Evolutionary conservation across 2,113 vertebrate species (phyloP).

Genomic region (Prionailurus viverrinus): DNA sequence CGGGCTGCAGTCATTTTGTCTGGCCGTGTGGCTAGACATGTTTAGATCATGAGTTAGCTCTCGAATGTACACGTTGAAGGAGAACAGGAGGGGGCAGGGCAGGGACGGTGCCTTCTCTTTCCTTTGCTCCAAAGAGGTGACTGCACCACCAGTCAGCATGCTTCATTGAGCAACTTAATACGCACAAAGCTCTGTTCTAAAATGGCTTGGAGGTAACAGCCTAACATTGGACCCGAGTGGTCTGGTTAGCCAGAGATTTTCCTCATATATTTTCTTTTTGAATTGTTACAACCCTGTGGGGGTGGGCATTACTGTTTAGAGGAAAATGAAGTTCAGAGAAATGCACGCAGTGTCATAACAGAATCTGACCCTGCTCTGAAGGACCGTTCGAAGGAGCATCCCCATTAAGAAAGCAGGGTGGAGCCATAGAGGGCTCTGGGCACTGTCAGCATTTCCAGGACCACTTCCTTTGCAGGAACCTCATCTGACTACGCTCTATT

Average conservation of each 20-base stretch:
- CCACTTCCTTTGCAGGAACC: not conserved
- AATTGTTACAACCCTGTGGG: not conserved
- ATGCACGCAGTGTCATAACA: not conserved
- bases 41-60: not conserved
- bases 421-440: not conserved
- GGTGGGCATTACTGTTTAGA: not conserved
- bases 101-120: not conserved
- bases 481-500: not conserved
- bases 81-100: not conserved
- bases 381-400: not conserved
- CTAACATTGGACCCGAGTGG: not conserved
- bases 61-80: not conserved
- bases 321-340: not conserved
- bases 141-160: not conserved
- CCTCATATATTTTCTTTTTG: not conserved
- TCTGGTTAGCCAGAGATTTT: not conserved
- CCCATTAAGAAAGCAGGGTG: not conserved
- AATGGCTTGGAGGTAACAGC: not conserved
- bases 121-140: not conserved
- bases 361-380: not conserved
- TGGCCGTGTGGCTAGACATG: not conserved
- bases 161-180: not conserved
- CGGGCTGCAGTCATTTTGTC: not conserved
- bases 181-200: not conserved
- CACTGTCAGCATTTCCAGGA: not conserved